Evolutionary conservation across 92 coral and sea anemone genomes (phyloP).

Genomic region (Meandrina meandrites): DNA sequence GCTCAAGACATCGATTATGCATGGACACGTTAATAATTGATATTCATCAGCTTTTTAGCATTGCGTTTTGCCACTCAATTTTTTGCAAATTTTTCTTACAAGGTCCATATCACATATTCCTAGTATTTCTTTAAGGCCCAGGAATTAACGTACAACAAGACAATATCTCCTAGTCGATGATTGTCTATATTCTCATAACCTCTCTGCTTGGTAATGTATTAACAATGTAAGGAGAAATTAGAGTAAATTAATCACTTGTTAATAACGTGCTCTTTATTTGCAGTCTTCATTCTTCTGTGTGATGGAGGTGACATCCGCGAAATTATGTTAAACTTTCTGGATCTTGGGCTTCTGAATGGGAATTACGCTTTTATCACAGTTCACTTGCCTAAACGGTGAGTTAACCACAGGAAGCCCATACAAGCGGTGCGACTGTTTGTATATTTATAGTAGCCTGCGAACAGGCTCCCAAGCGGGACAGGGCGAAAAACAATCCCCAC

Average conservation of each 20-base stretch:
- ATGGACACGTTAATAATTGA: too few species aligned
- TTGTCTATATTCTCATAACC: not conserved
- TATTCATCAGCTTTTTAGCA: not conserved
- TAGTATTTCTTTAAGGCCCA: not conserved
- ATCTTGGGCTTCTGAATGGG: constrained; percentile 79
- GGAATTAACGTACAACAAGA: too few species aligned
- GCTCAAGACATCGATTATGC: too few species aligned
- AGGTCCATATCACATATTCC: too few species aligned
- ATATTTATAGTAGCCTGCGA: not conserved
- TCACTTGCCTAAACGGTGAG: constrained; percentile 81
- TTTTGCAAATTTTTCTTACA: too few species aligned
- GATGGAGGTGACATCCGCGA: constrained; percentile 85
- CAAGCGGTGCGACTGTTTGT: too few species aligned
- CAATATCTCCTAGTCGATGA: not conserved
- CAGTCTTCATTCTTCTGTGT: constrained; percentile 81
- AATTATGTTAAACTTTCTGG: constrained; percentile 81
- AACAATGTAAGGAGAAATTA: not conserved
- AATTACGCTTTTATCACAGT: constrained; percentile 83
- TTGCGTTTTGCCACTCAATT: too few species aligned
- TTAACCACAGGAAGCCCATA: too few species aligned
- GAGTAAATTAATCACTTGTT: not conserved
- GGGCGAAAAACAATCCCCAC: too few species aligned
- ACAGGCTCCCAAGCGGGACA: too few species aligned
- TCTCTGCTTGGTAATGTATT: not conserved
- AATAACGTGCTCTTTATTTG: not conserved